Conservation (phyloP, 1,140 invertebrate genomes). For the Drosophila navojoa region DNA sequence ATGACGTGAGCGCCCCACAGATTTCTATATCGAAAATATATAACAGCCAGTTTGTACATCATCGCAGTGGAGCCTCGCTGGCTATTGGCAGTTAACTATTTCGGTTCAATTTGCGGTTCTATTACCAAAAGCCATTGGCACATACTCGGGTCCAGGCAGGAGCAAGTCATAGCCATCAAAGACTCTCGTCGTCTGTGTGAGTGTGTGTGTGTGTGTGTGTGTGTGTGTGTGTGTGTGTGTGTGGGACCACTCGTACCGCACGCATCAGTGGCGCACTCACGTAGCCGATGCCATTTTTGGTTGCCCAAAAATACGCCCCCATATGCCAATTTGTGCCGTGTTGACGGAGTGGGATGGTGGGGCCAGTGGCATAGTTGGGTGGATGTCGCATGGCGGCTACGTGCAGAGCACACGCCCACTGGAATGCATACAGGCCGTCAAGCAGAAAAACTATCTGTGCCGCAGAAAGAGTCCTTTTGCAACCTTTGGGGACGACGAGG, state of each 20-base stretch:
- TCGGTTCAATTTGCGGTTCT: constrained; percentile 77
- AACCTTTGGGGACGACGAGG: not conserved
- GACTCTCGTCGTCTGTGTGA: not conserved
- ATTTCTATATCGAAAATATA: constrained; percentile 3
- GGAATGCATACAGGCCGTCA: constrained; percentile 36
- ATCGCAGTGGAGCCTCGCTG: constrained; percentile 4
- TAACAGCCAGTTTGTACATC: not conserved
- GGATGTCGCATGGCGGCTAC: constrained; percentile 38
- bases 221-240: constrained; percentile 1
- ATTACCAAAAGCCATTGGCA: constrained; percentile 69
- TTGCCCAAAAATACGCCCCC: constrained; percentile 16
- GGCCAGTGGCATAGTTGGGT: constrained; percentile 46
- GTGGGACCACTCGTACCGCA: constrained; percentile 27
- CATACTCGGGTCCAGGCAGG: constrained; percentile 44
- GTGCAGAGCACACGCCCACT: constrained; percentile 56
- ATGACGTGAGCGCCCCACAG: not conserved
- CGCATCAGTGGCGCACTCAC: constrained; percentile 49
- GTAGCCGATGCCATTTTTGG: constrained; percentile 39
- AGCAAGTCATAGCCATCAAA: constrained; percentile 1
- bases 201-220: too few relatives aligned
- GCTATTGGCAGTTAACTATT: constrained; percentile 37
- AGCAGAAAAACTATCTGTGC: constrained; percentile 67
- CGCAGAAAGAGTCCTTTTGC: constrained; percentile 59
- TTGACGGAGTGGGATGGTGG: constrained; percentile 11
- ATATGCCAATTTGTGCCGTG: constrained; percentile 21